phyloP scores from a whole-genome alignment of 2,113 vertebrate species.

The Myotis brandtii region DNA sequence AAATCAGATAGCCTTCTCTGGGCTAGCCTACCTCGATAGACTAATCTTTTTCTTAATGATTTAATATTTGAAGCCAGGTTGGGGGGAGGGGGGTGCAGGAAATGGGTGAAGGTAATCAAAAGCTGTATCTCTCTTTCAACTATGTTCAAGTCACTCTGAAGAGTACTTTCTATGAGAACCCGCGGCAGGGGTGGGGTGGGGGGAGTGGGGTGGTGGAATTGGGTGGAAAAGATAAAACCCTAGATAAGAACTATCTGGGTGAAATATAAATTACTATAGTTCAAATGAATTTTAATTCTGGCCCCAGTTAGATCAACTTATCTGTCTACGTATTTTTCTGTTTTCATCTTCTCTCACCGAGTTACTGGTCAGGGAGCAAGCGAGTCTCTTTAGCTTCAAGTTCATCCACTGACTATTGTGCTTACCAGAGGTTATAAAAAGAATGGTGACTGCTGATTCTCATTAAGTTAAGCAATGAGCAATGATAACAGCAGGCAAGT shows the following conservation, averaged over 20 bases:
- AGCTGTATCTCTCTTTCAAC: not conserved
- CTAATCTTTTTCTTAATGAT: not conserved
- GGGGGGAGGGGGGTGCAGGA: not conserved
- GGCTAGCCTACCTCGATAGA: not conserved
- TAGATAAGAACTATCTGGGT: not conserved
- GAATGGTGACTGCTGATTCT: conserved; percentile 57
- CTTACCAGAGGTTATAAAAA: conserved; percentile 72
- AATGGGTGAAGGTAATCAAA: not conserved
- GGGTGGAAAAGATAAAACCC: not conserved
- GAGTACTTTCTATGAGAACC: not conserved
- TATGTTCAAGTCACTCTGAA: not conserved
- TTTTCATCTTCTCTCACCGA: conserved; percentile 46
- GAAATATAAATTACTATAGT: not conserved
- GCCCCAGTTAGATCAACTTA: not conserved
- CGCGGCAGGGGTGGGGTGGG: not conserved
- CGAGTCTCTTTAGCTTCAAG: not conserved
- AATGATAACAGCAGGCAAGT: conserved; percentile 61
- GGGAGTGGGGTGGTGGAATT: not conserved
- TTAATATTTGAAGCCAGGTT: not conserved
- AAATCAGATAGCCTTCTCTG: not conserved
- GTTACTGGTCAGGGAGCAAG: conserved; percentile 57
- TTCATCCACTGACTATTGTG: conserved; percentile 52
- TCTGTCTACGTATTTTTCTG: not conserved
- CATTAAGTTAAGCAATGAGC: conserved; percentile 70
- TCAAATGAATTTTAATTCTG: conserved; percentile 1